These are phyloP conservation scores for Rotaria sp. DNA, from an alignment of 2,888 invertebrate species.

Conservation along the genomic window DNA sequence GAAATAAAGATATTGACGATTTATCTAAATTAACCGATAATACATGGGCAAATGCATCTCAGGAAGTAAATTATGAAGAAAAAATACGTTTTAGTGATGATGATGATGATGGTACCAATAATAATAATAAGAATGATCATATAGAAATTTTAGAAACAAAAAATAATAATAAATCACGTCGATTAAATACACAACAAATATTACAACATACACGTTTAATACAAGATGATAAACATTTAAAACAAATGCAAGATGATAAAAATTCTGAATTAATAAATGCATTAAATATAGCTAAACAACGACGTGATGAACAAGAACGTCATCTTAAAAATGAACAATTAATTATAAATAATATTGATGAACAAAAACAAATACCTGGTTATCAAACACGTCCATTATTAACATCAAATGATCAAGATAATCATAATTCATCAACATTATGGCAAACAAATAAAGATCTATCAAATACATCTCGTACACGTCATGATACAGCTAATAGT, in stretches of 20 bases:
- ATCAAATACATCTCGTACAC: neutral
- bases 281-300: conserved; percentile 9
- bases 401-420: neutral
- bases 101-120: neutral
- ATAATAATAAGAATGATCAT: neutral
- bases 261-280: neutral
- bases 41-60: conserved; percentile 23
- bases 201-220: neutral
- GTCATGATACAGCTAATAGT: conserved; percentile 24
- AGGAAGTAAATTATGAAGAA: neutral
- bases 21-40: conserved; percentile 20
- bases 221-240: neutral
- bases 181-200: neutral
- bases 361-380: neutral
- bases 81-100: conserved; percentile 20
- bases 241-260: conserved; percentile 28
- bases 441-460: neutral
- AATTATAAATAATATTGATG: neutral
- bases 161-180: neutral
- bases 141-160: neutral
- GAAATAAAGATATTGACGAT: conserved; percentile 10
- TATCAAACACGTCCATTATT: conserved; percentile 28
- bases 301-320: conserved; percentile 2
- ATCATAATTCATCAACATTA: neutral
- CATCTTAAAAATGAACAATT: neutral